A percentile compares a stretch with the other conserved stretches of the same genome.
Evolutionary conservation across 2,113 vertebrate genomes (phyloP).

Genomic region (Psittacus erithacus): DNA sequence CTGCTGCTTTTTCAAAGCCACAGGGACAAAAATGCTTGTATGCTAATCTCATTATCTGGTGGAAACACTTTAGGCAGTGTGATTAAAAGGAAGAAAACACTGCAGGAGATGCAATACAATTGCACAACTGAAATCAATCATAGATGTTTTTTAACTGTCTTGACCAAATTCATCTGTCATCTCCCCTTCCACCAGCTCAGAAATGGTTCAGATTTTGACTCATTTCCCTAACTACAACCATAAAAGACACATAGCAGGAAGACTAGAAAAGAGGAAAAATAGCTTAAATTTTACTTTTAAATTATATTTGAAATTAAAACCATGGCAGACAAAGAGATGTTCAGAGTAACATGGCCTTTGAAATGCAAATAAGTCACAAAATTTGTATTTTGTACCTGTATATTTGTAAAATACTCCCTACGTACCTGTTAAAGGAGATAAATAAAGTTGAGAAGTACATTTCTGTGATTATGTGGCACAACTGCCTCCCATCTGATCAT

Average conservation of each 20-base stretch:
- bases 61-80: constrained; percentile 26
- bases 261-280: neutral
- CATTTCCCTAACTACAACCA: neutral
- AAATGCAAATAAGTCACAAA: neutral
- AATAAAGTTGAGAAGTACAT: neutral
- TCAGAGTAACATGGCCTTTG: neutral
- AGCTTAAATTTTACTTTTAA: neutral
- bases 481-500: neutral
- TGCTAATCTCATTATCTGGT: constrained; percentile 51
- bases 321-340: neutral
- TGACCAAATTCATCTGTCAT: neutral
- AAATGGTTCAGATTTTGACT: neutral
- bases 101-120: neutral
- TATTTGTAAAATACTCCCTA: neutral
- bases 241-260: neutral
- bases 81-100: constrained; percentile 21
- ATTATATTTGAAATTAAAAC: neutral
- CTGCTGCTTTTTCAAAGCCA: constrained; percentile 20
- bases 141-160: constrained; percentile 4
- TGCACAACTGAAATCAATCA: constrained; percentile 12
- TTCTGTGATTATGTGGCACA: neutral
- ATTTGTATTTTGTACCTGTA: neutral
- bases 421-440: neutral
- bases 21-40: neutral
- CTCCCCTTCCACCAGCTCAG: neutral